Conservation (phyloP, 2,113 vertebrate genomes). For the Tylochromis polylepis region DNA sequence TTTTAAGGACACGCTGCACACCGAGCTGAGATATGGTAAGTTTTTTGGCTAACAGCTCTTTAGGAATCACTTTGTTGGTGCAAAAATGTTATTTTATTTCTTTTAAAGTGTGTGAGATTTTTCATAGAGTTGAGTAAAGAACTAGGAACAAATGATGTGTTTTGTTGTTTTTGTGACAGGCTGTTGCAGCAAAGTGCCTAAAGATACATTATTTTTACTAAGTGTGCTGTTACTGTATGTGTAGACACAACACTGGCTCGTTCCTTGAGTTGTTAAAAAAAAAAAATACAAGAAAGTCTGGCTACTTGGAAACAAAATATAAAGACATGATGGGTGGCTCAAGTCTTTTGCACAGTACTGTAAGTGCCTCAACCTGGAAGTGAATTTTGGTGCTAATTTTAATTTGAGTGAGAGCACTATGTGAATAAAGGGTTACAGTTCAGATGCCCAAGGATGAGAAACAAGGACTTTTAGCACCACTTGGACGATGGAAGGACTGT, state of each 20-base stretch:
- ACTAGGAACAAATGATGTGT: background rate
- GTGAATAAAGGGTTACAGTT: background rate
- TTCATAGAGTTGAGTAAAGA: background rate
- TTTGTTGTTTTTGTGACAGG: too few relatives aligned
- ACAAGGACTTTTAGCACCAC: background rate
- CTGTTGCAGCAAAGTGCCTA: background rate
- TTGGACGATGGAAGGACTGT: background rate
- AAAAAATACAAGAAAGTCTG: too few relatives aligned
- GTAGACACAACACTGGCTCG: background rate
- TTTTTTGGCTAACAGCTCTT: background rate
- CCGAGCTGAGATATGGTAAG: rapidly evolving
- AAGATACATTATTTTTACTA: background rate
- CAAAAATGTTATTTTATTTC: background rate
- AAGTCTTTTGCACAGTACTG: too few relatives aligned
- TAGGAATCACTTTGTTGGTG: background rate
- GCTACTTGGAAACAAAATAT: too few relatives aligned
- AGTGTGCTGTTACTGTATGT: background rate
- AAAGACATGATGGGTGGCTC: too few relatives aligned
- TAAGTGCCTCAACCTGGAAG: background rate
- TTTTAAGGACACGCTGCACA: background rate
- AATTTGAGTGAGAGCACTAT: background rate
- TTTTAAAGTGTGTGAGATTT: background rate
- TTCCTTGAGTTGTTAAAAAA: background rate
- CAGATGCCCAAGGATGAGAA: background rate
- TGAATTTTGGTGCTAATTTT: rapidly evolving